These are phyloP conservation scores for Zapus hudsonius DNA, from an alignment of 2,113 vertebrate species.

Conservation along the genomic window DNA sequence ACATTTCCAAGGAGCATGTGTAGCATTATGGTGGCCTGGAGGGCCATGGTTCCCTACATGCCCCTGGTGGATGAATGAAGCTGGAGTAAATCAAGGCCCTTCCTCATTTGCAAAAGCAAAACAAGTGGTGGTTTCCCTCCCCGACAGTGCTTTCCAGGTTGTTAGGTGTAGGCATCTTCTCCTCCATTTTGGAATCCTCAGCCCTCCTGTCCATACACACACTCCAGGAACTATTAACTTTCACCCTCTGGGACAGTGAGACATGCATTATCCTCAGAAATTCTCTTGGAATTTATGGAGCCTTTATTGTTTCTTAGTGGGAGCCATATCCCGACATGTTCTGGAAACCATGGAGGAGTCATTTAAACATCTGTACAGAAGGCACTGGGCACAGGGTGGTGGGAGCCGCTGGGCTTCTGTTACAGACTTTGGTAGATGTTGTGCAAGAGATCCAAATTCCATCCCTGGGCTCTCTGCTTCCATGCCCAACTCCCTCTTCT, in stretches of 20 bases:
- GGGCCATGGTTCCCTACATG: background rate
- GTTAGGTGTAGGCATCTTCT: too few species aligned
- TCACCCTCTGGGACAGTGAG: background rate
- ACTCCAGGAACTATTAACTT: too few species aligned
- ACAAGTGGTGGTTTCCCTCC: too few species aligned
- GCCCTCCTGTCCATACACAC: background rate
- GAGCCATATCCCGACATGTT: constrained; percentile 32
- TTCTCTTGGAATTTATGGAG: constrained; percentile 24
- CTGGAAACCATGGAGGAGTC: constrained; percentile 26
- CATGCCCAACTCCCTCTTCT: background rate
- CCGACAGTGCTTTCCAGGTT: too few species aligned
- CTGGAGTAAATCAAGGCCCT: background rate
- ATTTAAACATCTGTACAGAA: constrained; percentile 28
- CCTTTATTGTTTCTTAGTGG: background rate
- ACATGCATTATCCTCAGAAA: constrained; percentile 35
- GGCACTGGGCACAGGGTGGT: background rate
- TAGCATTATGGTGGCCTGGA: background rate
- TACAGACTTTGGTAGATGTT: background rate
- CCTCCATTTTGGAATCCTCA: background rate
- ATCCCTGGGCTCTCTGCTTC: background rate
- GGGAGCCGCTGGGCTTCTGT: background rate
- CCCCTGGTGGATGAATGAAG: background rate
- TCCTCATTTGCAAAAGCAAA: too few species aligned
- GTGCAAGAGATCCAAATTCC: background rate
- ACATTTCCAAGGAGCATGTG: background rate